These are phyloP conservation scores for Vimba vimba DNA, from an alignment of 2,113 vertebrate genomes.

Conservation along the genomic window DNA sequence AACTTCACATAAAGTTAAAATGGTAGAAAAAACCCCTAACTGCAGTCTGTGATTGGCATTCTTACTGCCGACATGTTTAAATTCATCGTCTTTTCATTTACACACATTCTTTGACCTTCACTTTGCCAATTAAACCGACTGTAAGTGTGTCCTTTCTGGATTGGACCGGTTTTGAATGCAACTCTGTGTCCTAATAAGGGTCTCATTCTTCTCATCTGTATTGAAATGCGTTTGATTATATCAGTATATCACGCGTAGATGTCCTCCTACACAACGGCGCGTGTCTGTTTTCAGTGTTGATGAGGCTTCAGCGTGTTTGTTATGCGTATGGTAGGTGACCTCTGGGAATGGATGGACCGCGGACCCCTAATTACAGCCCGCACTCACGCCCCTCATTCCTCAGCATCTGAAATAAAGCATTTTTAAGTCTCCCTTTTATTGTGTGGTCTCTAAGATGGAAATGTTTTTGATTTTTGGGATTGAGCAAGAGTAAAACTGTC, in stretches of 20 bases:
- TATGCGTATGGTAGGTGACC: constrained; percentile 41
- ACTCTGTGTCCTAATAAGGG: constrained; percentile 10
- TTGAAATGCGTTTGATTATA: constrained; percentile 48
- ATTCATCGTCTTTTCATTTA: constrained; percentile 38
- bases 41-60: not conserved
- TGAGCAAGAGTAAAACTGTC: not conserved
- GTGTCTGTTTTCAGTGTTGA: not conserved
- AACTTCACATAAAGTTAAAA: not conserved
- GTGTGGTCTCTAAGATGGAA: constrained; percentile 17
- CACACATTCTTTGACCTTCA: constrained; percentile 52
- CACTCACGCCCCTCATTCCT: not conserved
- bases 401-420: not conserved
- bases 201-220: constrained; percentile 17
- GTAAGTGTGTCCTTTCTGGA: constrained; percentile 42
- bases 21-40: not conserved
- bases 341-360: not conserved
- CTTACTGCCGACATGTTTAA: not conserved
- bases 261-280: not conserved
- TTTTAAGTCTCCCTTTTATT: not conserved
- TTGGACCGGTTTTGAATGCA: constrained; percentile 31
- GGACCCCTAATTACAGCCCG: constrained; percentile 16
- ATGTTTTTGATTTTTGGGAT: not conserved
- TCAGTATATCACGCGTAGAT: not conserved
- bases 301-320: constrained; percentile 25
- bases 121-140: constrained; percentile 55